Conservation (phyloP, 2,113 vertebrate species). For the Megaceryle torquata region DNA sequence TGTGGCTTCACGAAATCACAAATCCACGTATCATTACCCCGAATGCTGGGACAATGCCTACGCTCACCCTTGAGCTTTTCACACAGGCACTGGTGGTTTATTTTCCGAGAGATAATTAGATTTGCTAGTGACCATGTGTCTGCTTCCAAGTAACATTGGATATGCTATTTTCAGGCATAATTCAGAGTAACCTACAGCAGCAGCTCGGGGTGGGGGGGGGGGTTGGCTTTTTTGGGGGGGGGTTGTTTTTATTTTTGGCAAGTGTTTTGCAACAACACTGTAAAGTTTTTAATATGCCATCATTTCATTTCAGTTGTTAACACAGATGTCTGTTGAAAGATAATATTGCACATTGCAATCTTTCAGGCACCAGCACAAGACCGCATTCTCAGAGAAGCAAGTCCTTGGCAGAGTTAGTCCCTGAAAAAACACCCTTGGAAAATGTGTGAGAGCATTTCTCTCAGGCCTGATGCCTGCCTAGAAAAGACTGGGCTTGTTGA, state of each 20-base stretch:
- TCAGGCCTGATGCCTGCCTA: background rate
- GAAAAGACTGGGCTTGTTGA: background rate
- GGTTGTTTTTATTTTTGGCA: constrained; percentile 9
- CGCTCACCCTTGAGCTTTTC: background rate
- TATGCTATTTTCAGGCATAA: constrained; percentile 21
- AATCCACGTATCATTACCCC: background rate
- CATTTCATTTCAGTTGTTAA: constrained; percentile 54
- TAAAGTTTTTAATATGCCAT: constrained; percentile 58
- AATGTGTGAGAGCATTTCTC: background rate
- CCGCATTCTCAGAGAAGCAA: background rate
- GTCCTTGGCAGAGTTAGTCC: constrained; percentile 20
- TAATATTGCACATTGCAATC: constrained; percentile 26
- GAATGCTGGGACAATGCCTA: background rate
- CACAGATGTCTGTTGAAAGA: constrained; percentile 62
- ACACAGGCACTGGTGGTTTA: background rate
- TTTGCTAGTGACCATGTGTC: background rate
- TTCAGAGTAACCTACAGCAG: constrained; percentile 42
- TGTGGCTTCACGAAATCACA: background rate
- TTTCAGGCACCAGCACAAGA: constrained; percentile 7
- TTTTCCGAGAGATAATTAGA: constrained; percentile 48
- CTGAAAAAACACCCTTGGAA: background rate
- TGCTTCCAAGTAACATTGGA: background rate
- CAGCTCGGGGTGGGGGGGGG: background rate
- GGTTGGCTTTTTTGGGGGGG: background rate
- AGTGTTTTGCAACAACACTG: constrained; percentile 35